phyloP scores from a whole-genome alignment of 1,140 invertebrate species.

The Pseudomyrmex concolor region DNA sequence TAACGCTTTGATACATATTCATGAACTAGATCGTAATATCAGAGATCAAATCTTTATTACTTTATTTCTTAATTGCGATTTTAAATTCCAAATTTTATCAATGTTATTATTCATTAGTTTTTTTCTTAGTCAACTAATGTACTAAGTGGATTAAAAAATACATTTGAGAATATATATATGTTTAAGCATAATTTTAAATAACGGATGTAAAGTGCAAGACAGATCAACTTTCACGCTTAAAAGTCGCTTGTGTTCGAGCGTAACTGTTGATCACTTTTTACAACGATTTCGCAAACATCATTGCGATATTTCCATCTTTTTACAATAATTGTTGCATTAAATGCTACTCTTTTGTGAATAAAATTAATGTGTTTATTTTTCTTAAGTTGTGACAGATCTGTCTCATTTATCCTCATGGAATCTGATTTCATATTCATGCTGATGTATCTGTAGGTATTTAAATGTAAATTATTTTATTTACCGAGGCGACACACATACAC shows the following conservation, averaged over 20 bases:
- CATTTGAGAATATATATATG: no score
- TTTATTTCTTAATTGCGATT: not conserved
- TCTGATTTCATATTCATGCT: no score
- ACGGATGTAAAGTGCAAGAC: not conserved
- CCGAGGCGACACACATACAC: no score
- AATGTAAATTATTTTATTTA: no score
- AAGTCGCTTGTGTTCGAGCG: not conserved
- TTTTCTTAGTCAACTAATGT: not conserved
- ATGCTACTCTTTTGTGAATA: not conserved
- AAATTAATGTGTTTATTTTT: not conserved
- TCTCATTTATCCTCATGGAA: not conserved
- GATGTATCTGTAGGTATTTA: no score
- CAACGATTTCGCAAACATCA: not conserved
- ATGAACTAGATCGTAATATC: not conserved
- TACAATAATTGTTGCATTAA: not conserved
- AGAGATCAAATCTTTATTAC: not conserved
- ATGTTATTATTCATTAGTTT: not conserved
- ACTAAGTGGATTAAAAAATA: no score
- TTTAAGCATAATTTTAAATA: not conserved
- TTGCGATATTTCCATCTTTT: not conserved
- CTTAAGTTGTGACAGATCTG: not conserved
- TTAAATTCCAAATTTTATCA: slow-evolving; percentile 11
- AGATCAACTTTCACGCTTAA: slow-evolving; percentile 7
- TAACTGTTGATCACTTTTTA: slow-evolving; percentile 10
- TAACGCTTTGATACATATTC: slow-evolving; percentile 59